A percentile compares a stretch with the other conserved stretches of the same genome.
These are phyloP conservation scores for Boloria selene DNA, from an alignment of 2,888 invertebrate species.

Conservation along the genomic window DNA sequence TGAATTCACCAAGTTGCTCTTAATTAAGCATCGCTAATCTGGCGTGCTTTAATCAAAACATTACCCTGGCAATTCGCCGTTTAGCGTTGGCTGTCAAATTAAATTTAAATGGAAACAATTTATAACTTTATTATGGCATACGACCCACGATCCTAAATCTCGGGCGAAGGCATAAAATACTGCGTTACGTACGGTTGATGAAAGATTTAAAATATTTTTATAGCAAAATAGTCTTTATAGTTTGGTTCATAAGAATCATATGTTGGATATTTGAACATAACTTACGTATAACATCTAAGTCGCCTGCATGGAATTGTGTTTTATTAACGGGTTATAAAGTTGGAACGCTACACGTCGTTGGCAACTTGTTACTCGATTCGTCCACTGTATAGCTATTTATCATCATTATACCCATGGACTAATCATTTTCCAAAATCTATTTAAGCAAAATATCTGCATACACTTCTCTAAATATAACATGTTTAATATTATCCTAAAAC, in stretches of 20 bases:
- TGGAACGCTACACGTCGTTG: conserved; percentile 71
- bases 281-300: conserved; percentile 56
- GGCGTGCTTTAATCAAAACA: conserved; percentile 70
- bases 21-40: conserved; percentile 57
- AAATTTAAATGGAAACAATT: conserved; percentile 80
- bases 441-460: conserved; percentile 31
- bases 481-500: too few species aligned
- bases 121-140: conserved; percentile 77
- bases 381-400: conserved; percentile 59
- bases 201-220: conserved; percentile 18
- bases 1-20: conserved; percentile 36
- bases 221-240: conserved; percentile 29
- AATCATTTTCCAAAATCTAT: conserved; percentile 73
- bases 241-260: conserved; percentile 26
- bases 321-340: conserved; percentile 80
- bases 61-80: conserved; percentile 61
- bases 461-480: not conserved
- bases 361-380: conserved; percentile 71
- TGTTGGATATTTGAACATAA: conserved; percentile 16
- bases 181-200: conserved; percentile 52
- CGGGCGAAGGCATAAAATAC: conserved; percentile 74
- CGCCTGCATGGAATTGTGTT: conserved; percentile 78
- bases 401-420: conserved; percentile 64
- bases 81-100: conserved; percentile 77
- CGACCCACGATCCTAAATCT: conserved; percentile 71